Base-by-base conservation (phyloP, 1,140 invertebrate genomes). In the Drosophila orosa region DNA sequence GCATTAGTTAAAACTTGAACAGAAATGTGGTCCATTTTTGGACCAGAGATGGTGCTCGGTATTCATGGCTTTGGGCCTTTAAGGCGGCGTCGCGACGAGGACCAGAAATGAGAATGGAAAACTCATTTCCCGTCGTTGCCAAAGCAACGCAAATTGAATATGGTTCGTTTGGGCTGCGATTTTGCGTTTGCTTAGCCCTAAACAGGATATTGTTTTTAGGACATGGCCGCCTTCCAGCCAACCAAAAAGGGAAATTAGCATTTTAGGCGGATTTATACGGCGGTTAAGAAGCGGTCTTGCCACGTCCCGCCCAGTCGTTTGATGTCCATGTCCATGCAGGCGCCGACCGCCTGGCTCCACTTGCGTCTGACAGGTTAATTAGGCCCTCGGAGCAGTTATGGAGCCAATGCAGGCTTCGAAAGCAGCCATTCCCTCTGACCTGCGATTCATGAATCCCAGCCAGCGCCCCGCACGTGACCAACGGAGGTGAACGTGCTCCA, bases 331-430 rank as follows among this genome's bases (percentile, higher is more conserved):
- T n/a, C 42, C 56, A 33, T 48, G 19, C 48, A 55, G 15, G 42
- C 24, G 42, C 29, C 35, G 57, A 22, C 56, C 63, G 63, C 31
- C 50, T 35, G 42, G 22, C 35, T n/a, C 31, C 68, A 27, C 35
- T 73, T 80, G 76, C 57, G 73, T 66, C 48, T 85, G 81, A 78
- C 73, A 85, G 77, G 65, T 80, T 80, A 85, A 80, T 85, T 85
- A 85, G 63, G 33, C 71, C 47, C 40, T 39, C 33, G 65, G 54
- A 52, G 42, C 33, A 54, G 45, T 60, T 33, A 25, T 19, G 47
- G 35, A 69, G 9, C 35, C 15, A n/a, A 22, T 12, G 31, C 27
- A 35, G 17, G 40, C 13, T 12, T 66, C 9, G 13, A 33, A 27
- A 27, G 27, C 10, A n/a, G 33, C 12, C 17, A 45, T 4, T 24